These are phyloP conservation scores for Muscicapa striata DNA, from an alignment of 2,797 vertebrate genomes.

Conservation along the genomic window DNA sequence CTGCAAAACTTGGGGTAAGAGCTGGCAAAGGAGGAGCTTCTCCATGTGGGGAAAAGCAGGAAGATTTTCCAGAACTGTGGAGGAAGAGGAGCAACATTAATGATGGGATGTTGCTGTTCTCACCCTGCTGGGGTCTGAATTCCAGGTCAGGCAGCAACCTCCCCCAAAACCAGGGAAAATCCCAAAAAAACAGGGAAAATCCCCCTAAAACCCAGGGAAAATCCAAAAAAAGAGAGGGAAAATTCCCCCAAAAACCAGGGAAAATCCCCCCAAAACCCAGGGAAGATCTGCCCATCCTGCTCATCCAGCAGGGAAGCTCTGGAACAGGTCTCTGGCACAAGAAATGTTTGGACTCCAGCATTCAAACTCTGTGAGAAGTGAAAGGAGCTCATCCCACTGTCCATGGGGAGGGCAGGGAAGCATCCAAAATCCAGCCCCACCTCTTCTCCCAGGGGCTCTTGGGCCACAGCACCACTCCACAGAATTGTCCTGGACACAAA, in stretches of 20 bases:
- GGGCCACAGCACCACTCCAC: not conserved
- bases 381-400: not conserved
- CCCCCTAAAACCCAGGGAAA: too few relatives aligned
- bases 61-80: not conserved
- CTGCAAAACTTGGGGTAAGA: not conserved
- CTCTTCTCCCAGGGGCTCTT: not conserved
- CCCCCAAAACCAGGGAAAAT: not conserved
- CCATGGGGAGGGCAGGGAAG: rapidly evolving
- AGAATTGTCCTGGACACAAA: not conserved
- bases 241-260: not conserved
- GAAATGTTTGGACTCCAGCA: slow-evolving; percentile 61
- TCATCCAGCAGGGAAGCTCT: not conserved
- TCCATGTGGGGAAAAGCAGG: not conserved
- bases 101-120: not conserved
- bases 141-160: slow-evolving; percentile 41
- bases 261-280: not conserved
- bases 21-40: not conserved
- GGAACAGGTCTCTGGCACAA: slow-evolving; percentile 1
- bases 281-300: not conserved
- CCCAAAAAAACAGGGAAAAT: not conserved
- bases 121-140: not conserved
- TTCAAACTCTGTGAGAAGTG: slow-evolving; percentile 1
- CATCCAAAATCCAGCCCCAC: not conserved
- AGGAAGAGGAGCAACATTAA: not conserved
- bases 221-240: not conserved